Conservation (phyloP, 2,888 invertebrate genomes). For the Synanthedon formicaeformis region DNA sequence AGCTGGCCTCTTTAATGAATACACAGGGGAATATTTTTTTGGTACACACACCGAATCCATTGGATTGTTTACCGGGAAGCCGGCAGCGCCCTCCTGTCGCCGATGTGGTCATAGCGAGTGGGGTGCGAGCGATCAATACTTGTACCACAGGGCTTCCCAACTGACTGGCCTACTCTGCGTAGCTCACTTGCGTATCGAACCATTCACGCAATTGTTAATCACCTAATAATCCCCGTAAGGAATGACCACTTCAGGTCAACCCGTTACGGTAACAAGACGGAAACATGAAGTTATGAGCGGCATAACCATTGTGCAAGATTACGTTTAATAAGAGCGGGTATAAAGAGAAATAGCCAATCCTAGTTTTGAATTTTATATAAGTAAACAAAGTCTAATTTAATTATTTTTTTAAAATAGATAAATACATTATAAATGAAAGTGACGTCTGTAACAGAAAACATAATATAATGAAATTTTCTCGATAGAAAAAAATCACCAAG, state of each 20-base stretch:
- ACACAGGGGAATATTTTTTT: not conserved
- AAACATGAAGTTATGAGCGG: not conserved
- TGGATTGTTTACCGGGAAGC: conserved; percentile 41
- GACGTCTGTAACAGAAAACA: too few species aligned
- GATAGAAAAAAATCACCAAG: too few species aligned
- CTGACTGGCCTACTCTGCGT: conserved; percentile 26
- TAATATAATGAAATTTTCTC: too few species aligned
- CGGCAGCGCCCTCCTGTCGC: conserved; percentile 61
- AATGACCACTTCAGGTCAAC: too few species aligned
- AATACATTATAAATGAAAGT: too few species aligned
- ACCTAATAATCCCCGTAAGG: not conserved
- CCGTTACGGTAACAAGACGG: not conserved
- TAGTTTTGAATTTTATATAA: too few species aligned
- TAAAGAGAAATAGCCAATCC: too few species aligned
- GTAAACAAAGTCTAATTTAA: too few species aligned
- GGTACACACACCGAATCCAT: conserved; percentile 19
- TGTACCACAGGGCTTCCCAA: conserved; percentile 50
- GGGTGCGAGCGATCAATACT: conserved; percentile 59
- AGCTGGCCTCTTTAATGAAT: too few species aligned
- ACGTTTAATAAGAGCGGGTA: too few species aligned
- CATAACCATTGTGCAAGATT: not conserved
- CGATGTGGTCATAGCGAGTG: conserved; percentile 55
- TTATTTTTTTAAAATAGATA: too few species aligned
- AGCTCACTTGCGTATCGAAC: conserved; percentile 23
- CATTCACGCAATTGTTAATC: conserved; percentile 21